Evolutionary conservation across 2,797 vertebrate genomes (phyloP).

Genomic region (Melanotaenia nigrans): DNA sequence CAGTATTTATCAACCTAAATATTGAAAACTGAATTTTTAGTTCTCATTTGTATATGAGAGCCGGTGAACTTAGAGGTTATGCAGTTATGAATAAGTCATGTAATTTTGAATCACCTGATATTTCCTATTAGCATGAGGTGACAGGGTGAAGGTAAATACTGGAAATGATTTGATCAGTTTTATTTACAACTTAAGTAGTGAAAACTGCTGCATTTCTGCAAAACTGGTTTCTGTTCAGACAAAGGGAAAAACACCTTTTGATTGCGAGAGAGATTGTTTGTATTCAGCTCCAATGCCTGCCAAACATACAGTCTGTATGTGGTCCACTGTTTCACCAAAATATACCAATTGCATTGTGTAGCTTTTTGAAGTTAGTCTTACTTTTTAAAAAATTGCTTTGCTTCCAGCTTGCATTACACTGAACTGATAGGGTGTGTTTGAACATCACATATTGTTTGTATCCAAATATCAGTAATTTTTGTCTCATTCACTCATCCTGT

Average conservation of each 20-base stretch:
- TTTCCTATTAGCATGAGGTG: background rate
- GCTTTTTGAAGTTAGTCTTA: background rate
- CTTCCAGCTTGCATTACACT: constrained; percentile 78
- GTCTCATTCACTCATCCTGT: constrained; percentile 24
- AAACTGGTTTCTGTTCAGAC: background rate
- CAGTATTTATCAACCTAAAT: background rate
- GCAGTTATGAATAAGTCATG: background rate
- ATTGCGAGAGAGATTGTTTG: background rate
- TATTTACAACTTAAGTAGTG: background rate
- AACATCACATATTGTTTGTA: constrained; percentile 36
- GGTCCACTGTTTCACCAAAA: background rate
- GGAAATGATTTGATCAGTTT: background rate
- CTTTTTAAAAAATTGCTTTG: constrained; percentile 40
- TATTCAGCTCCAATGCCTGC: background rate
- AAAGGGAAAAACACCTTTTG: background rate
- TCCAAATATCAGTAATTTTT: constrained; percentile 5
- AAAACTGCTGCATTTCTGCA: background rate
- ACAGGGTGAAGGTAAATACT: background rate
- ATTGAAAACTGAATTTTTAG: background rate
- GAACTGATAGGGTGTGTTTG: constrained; percentile 81
- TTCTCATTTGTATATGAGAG: background rate
- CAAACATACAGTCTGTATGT: background rate
- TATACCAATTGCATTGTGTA: constrained; percentile 12
- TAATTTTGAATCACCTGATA: no score
- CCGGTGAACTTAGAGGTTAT: background rate